These are phyloP conservation scores for Heteropelma amictum DNA, from an alignment of 2,888 invertebrate genomes.

Conservation along the genomic window DNA sequence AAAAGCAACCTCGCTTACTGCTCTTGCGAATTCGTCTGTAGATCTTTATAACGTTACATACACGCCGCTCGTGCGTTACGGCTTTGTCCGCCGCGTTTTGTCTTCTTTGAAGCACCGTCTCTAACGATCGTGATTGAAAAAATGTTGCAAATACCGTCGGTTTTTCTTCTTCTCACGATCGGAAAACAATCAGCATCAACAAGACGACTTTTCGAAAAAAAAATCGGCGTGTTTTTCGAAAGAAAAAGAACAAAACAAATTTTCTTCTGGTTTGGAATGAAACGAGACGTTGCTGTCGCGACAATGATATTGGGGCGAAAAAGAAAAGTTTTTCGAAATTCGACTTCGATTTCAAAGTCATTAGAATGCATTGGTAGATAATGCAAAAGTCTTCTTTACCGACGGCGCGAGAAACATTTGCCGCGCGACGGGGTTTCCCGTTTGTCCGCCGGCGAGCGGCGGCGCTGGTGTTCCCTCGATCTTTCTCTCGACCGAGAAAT, in stretches of 20 bases:
- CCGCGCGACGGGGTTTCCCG: constrained; percentile 31
- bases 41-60: constrained; percentile 32
- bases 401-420: constrained; percentile 27
- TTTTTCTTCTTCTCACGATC: too few relatives aligned
- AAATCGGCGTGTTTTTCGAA: too few relatives aligned
- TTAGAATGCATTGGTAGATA: background rate
- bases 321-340: background rate
- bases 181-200: too few relatives aligned
- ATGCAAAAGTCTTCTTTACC: constrained; percentile 43
- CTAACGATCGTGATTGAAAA: too few relatives aligned
- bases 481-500: background rate
- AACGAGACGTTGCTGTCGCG: too few relatives aligned
- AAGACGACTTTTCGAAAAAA: too few relatives aligned
- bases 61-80: background rate
- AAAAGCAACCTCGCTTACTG: constrained; percentile 47
- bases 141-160: too few relatives aligned
- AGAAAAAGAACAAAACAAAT: background rate
- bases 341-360: constrained; percentile 10
- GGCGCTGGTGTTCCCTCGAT: constrained; percentile 17
- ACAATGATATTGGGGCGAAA: too few relatives aligned
- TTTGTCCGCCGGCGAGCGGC: constrained; percentile 32
- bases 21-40: constrained; percentile 38
- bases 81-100: too few relatives aligned
- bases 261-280: too few relatives aligned
- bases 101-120: too few relatives aligned